These are phyloP conservation scores for Choloepus didactylus DNA, from an alignment of 2,797 vertebrate species.

Conservation along the genomic window DNA sequence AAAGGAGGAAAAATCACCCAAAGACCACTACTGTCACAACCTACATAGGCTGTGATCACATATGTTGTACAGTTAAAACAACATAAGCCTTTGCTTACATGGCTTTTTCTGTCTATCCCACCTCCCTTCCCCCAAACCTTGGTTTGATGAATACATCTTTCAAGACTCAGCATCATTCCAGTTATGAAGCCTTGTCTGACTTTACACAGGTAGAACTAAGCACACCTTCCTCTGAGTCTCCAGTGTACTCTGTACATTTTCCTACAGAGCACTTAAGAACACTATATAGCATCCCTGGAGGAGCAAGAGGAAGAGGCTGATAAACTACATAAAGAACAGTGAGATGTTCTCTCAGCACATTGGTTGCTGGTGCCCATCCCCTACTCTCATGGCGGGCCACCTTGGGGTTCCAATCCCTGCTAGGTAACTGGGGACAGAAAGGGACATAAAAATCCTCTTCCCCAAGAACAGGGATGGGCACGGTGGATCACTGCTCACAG, in stretches of 20 bases:
- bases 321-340: no score
- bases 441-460: no score
- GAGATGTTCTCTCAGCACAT: no score
- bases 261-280: neutral
- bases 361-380: no score
- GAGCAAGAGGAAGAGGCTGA: no score
- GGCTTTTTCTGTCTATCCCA: conserved; percentile 28
- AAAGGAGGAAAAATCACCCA: neutral
- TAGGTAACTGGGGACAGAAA: no score
- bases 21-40: neutral
- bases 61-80: neutral
- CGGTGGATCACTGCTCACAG: no score
- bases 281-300: no score
- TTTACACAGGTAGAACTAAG: conserved; percentile 18
- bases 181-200: conserved; percentile 16
- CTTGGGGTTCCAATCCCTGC: no score
- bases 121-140: neutral
- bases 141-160: conserved; percentile 37
- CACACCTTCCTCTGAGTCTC: neutral
- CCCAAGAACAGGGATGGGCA: no score
- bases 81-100: neutral
- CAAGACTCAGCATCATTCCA: conserved; percentile 16
- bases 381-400: no score
- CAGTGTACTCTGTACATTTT: neutral
- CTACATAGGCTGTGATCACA: neutral